Conservation (phyloP, 2,797 vertebrate species). For the Tenualosa ilisha region DNA sequence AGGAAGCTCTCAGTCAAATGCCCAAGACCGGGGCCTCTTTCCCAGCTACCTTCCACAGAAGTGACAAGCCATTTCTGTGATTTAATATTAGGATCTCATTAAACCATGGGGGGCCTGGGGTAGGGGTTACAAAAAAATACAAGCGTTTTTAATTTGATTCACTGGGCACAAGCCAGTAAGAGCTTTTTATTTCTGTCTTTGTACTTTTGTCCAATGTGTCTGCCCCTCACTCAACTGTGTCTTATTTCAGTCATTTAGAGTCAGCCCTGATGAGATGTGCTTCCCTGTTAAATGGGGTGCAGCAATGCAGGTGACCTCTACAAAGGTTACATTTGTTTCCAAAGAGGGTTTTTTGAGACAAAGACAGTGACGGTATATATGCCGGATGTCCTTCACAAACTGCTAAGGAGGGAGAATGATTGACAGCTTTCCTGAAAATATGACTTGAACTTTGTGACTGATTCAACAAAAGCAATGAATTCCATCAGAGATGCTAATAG, state of each 20-base stretch:
- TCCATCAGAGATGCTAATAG: background rate
- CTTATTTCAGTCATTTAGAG: conserved; percentile 22
- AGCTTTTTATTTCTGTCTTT: conserved; percentile 24
- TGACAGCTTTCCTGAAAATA: background rate
- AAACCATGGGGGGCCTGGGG: conserved; percentile 18
- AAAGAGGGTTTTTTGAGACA: background rate
- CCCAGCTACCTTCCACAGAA: conserved; percentile 36
- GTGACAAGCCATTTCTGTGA: conserved; percentile 44
- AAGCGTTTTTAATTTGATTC: conserved; percentile 10
- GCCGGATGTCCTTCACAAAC: background rate
- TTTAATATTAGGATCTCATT: conserved; percentile 53
- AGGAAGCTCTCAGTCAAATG: conserved; percentile 52
- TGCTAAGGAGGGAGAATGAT: background rate
- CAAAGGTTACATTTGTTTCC: conserved; percentile 18
- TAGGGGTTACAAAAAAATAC: conserved; percentile 23
- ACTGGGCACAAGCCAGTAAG: conserved; percentile 11
- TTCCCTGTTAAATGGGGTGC: conserved; percentile 17
- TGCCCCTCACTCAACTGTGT: conserved; percentile 25
- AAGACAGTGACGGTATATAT: background rate
- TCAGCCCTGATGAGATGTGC: conserved; percentile 13
- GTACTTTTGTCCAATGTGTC: conserved; percentile 23
- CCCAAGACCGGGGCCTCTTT: conserved; percentile 35
- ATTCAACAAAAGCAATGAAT: conserved; percentile 1
- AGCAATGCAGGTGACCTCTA: conserved; percentile 21
- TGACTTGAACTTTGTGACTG: background rate